These are phyloP conservation scores for Corythucha ciliata DNA, from an alignment of 2,888 invertebrate species.

Conservation along the genomic window DNA sequence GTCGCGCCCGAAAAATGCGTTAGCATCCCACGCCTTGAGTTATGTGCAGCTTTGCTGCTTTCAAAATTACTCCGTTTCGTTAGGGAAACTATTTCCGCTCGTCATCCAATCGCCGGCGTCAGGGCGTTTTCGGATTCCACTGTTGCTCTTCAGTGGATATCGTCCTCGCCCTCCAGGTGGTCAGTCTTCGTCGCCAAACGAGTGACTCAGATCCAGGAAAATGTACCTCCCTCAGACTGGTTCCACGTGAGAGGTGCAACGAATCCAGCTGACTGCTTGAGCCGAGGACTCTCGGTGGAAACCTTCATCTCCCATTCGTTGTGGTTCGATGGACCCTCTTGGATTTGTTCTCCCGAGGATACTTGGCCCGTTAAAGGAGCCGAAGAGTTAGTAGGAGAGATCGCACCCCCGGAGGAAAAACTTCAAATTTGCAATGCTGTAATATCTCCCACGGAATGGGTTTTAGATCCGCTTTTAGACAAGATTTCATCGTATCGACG, in stretches of 20 bases:
- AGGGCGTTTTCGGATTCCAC: constrained; percentile 1
- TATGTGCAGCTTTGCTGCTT: too few species aligned
- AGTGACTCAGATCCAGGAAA: background rate
- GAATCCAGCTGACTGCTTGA: constrained; percentile 4
- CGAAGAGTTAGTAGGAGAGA: too few species aligned
- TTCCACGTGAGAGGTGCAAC: background rate
- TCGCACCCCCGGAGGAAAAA: background rate
- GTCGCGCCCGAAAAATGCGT: background rate
- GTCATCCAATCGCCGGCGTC: too few species aligned
- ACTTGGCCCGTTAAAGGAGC: background rate
- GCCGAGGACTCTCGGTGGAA: background rate
- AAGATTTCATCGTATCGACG: background rate
- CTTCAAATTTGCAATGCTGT: background rate
- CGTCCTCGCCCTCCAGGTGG: background rate
- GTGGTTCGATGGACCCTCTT: background rate
- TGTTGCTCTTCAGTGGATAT: background rate
- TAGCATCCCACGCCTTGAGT: too few species aligned
- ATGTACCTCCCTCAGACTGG: background rate
- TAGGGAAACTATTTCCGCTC: too few species aligned
- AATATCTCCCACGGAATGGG: background rate
- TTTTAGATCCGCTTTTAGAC: background rate
- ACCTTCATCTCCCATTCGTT: background rate
- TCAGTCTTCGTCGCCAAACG: background rate
- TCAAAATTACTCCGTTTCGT: background rate
- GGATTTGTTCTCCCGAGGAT: background rate